Evolutionary conservation across 2,888 invertebrate genomes (phyloP).

Genomic region (Ypsolopha scabrella): DNA sequence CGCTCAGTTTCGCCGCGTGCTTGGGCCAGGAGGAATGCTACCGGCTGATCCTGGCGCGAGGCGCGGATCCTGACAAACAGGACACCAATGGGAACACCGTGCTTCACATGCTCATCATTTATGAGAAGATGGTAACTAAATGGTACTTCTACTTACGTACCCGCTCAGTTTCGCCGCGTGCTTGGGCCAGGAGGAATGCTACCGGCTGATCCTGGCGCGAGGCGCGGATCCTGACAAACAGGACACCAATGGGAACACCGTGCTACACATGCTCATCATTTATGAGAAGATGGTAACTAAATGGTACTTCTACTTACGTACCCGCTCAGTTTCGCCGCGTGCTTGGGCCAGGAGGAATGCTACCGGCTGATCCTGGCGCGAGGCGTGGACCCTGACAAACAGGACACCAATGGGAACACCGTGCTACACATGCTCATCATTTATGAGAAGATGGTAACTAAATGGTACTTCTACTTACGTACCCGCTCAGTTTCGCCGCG

Average conservation of each 20-base stretch:
- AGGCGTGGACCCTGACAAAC: conserved; percentile 94
- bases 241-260: conserved; percentile 98
- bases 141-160: conserved; percentile 54
- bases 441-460: conserved; percentile 89
- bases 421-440: conserved; percentile 97
- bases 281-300: conserved; percentile 85
- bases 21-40: conserved; percentile 98
- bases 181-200: conserved; percentile 96
- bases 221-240: conserved; percentile 96
- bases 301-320: conserved; percentile 51
- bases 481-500: conserved; percentile 95
- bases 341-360: conserved; percentile 96
- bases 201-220: conserved; percentile 91
- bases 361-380: conserved; percentile 93
- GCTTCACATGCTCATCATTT: conserved; percentile 96
- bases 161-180: conserved; percentile 97
- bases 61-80: conserved; percentile 94
- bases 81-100: conserved; percentile 98
- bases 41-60: conserved; percentile 91
- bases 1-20: conserved; percentile 95
- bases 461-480: too few relatives aligned
- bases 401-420: conserved; percentile 98
- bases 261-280: conserved; percentile 96
- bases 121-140: conserved; percentile 82
- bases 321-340: conserved; percentile 95